Percentiles rank a stretch among this genome's conserved stretches.
phyloP scores from a whole-genome alignment of 2,113 vertebrate species.

The Anser brachyrhynchus region DNA sequence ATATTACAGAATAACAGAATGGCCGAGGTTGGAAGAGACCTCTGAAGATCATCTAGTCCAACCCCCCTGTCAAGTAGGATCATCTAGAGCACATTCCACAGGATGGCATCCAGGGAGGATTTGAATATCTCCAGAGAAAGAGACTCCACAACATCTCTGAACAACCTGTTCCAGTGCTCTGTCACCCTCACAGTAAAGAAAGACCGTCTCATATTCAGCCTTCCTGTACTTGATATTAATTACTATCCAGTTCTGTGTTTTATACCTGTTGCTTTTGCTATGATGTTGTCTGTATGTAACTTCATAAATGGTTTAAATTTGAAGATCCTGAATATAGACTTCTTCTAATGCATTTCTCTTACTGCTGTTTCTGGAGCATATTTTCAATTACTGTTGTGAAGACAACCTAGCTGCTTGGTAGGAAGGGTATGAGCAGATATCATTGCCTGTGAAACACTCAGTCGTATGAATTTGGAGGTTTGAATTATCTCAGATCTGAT shows the following conservation, averaged over 20 bases:
- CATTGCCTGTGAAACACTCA: not conserved
- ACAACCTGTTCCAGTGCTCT: too few relatives aligned
- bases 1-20: not conserved
- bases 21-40: too few relatives aligned
- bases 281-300: not conserved
- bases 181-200: too few relatives aligned
- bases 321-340: not conserved
- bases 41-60: too few relatives aligned
- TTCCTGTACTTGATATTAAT: not conserved
- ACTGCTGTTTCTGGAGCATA: not conserved
- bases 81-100: too few relatives aligned
- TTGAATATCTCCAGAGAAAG: too few relatives aligned
- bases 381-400: not conserved
- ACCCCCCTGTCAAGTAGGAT: too few relatives aligned
- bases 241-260: not conserved
- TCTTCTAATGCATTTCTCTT: not conserved
- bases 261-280: not conserved
- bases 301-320: not conserved
- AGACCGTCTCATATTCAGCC: too few relatives aligned
- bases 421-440: not conserved
- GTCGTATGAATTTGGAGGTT: not conserved
- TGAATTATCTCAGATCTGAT: not conserved
- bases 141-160: too few relatives aligned
- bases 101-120: too few relatives aligned
- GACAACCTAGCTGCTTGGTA: not conserved